These are phyloP conservation scores for Cochlearius cochlearius DNA, from an alignment of 2,113 vertebrate species.

Conservation along the genomic window DNA sequence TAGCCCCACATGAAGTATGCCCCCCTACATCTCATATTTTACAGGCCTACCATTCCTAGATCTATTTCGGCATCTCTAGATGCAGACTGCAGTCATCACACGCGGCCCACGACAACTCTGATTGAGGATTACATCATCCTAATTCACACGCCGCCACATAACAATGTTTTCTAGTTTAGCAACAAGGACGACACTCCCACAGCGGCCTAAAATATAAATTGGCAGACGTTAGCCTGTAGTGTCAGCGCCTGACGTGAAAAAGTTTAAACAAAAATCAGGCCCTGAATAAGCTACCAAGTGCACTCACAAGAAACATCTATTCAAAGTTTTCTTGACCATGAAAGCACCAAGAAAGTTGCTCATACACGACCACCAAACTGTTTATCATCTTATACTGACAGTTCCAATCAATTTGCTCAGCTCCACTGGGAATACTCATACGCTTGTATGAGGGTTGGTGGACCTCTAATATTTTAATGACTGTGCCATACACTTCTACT, in stretches of 20 bases:
- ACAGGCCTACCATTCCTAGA: neutral
- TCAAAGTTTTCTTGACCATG: neutral
- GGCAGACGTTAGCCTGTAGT: neutral
- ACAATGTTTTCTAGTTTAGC: conserved; percentile 34
- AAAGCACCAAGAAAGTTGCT: neutral
- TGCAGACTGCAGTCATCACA: neutral
- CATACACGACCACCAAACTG: neutral
- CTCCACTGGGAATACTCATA: neutral
- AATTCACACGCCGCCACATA: conserved; percentile 20
- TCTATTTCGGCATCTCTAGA: neutral
- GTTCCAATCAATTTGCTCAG: neutral
- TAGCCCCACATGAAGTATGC: neutral
- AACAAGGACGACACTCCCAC: conserved; percentile 5
- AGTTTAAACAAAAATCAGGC: neutral
- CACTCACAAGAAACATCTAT: neutral
- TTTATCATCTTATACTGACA: neutral
- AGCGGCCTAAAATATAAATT: conserved; percentile 37
- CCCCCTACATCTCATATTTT: neutral
- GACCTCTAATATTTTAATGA: neutral
- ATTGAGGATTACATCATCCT: conserved; percentile 4
- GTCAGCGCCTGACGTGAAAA: neutral
- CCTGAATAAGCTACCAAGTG: neutral
- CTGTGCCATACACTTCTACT: neutral
- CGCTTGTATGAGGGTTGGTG: neutral
- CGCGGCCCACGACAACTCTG: neutral